Conservation (phyloP, 2,113 vertebrate species). For the Eublepharis macularius region DNA sequence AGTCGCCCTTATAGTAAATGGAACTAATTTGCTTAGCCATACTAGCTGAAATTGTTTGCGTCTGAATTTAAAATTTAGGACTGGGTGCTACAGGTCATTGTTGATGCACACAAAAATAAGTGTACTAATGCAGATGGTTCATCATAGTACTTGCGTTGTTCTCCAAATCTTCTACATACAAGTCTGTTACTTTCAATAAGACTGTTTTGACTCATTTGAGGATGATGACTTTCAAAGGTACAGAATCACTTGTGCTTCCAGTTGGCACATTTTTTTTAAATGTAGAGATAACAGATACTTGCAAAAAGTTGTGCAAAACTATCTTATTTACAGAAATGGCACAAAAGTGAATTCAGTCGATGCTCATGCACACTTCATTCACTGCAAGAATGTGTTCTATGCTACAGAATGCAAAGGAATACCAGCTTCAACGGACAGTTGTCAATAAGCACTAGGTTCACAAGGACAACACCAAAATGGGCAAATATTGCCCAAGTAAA, state of each 20-base stretch:
- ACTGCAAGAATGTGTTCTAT: conserved; percentile 78
- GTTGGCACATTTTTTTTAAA: conserved; percentile 78
- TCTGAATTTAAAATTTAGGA: conserved; percentile 11
- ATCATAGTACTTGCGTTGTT: conserved; percentile 43
- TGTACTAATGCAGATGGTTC: conserved; percentile 36
- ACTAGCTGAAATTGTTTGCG: background rate
- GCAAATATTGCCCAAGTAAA: conserved; percentile 95
- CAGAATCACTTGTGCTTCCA: conserved; percentile 77
- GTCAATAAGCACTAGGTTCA: conserved; percentile 83
- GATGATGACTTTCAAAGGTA: conserved; percentile 67
- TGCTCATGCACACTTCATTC: conserved; percentile 90
- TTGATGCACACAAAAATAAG: conserved; percentile 32
- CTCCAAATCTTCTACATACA: conserved; percentile 49
- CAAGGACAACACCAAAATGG: conserved; percentile 81
- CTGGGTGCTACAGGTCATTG: conserved; percentile 13
- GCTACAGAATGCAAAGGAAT: conserved; percentile 75
- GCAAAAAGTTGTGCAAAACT: conserved; percentile 97
- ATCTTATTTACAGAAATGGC: conserved; percentile 99
- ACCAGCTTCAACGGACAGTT: conserved; percentile 79
- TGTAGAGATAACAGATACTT: conserved; percentile 77
- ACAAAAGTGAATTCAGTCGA: conserved; percentile 92
- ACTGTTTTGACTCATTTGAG: conserved; percentile 66
- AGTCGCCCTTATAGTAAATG: background rate
- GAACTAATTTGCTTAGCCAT: background rate
- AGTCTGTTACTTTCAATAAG: conserved; percentile 64